Evolutionary conservation across 2,888 invertebrate genomes (phyloP), one percentile per base, ranked within the genome.

Genomic region (Eupeodes latifasciatus): DNA sequence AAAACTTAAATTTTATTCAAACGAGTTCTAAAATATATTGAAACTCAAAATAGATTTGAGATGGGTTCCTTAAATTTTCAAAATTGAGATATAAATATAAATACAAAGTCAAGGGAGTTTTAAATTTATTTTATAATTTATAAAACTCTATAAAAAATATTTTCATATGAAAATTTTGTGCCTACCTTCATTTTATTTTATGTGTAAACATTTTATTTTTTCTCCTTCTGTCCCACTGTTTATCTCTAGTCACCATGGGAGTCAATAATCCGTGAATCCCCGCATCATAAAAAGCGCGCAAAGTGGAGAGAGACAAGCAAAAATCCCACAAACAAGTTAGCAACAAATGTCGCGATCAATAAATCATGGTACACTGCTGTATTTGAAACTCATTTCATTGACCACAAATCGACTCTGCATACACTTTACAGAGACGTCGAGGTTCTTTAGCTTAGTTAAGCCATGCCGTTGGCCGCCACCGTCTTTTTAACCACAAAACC

Each of bases 281-380:
- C 40, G 40, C 40, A 40, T 40, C 72, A 61, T 44, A 67, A 34
- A 59, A 14, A 27, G 27, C 27, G 27, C 49, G 14, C 16, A 59
- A 69, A 64, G 36, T 55, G 14, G 1, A 14, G 34, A 61, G 3
- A 44, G n/a, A 40, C 4, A 14, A 47, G 57, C 69, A 53, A 49
- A 76, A 53, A 49, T 47, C n/a, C 51, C 51, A 67, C 67, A 67
- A 51, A 67, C 51, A 36, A 71, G 36, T 36, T 40, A 10, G 49
- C 36, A 66, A 71, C 59, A 75, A 79, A 71, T 81, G 80, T 85
- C 80, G 76, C 80, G 64, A 53, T 55, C 78, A 76, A 82, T 86
- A 86, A 83, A 82, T 83, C 83, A 82, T 62, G 55, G 51, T 53
- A 27, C 76, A 76, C 27, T 36, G 64, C 40, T 36, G 64, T 53